Base-by-base conservation (phyloP, 2,888 invertebrate species). In the Leptura quadrifasciata region DNA sequence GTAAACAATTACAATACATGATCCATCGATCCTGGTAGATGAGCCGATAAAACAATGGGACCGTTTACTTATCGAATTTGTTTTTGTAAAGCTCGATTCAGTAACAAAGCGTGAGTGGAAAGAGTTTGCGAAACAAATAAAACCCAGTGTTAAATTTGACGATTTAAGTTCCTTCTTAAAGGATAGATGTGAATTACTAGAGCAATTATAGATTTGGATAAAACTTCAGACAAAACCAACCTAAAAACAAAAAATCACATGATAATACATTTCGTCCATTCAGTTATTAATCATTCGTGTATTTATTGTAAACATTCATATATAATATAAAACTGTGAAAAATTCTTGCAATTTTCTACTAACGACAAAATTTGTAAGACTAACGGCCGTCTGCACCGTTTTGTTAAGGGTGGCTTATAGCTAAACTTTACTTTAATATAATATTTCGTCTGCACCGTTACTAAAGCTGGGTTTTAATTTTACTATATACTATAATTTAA, bases 11-110 rank as follows among this genome's bases (percentile, higher is more conserved):
- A n/a, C n/a, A n/a, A n/a, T n/a, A n/a, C n/a, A n/a, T n/a, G n/a
- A n/a, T n/a, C n/a, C n/a, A n/a, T n/a, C n/a, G n/a, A n/a, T n/a
- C n/a, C n/a, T n/a, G n/a, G n/a, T 82, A 35, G 72, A 63, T 8
- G 72, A 80, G 67, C 76, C 75, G 8, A 76, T 73, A 10, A 39
- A 76, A 18, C 9, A 76, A 24, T 82, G 80, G 81, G 75, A 80
- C 54, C 68, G 76, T 8, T 24, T 79, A 10, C n/a, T 81, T n/a
- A 75, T 82, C 18, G 57, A 71, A 17, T 64, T 77, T 21, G 64
- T 76, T 9, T 57, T 31, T n/a, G 12, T 57, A 21, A 77, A 71
- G 55, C 21, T 77, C 18, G 77, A 77, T 21, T 61, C 21, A 6
- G n/a, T 21, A 24, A 74, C 76, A 21, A 54, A 35, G 2, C 72